Conservation (phyloP, 2,113 vertebrate genomes). For the Trichechus manatus region DNA sequence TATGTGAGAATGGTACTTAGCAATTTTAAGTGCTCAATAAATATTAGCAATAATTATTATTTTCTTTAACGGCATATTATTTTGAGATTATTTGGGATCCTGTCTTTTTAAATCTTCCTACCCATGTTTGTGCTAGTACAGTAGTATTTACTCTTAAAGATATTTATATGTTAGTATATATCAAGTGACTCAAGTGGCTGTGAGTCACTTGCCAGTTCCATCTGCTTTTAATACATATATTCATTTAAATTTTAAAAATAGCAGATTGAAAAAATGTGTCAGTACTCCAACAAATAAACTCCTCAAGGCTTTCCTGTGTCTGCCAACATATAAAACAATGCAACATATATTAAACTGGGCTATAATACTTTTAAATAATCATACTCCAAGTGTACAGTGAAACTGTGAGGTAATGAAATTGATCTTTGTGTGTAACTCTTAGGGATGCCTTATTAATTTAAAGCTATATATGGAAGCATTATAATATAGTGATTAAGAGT, state of each 20-base stretch:
- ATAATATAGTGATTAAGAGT: not conserved
- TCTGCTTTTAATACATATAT: not conserved
- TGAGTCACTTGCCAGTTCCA: not conserved
- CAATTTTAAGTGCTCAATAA: not conserved
- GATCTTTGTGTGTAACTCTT: not conserved
- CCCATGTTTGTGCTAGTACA: not conserved
- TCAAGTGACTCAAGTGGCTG: not conserved
- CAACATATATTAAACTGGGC: not conserved
- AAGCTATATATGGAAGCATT: not conserved
- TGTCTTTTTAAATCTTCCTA: not conserved
- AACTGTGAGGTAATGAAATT: not conserved
- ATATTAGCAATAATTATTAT: constrained; percentile 29
- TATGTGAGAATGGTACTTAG: not conserved
- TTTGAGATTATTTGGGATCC: constrained; percentile 1
- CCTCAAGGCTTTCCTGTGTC: not conserved
- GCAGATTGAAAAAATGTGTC: not conserved
- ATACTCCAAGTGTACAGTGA: not conserved
- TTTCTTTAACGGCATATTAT: not conserved
- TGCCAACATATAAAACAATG: not conserved
- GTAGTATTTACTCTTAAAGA: not conserved
- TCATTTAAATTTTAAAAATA: constrained; percentile 41
- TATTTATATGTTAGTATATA: not conserved
- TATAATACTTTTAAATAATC: not conserved
- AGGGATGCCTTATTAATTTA: not conserved
- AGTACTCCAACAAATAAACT: not conserved